phyloP scores from a whole-genome alignment of 1,140 invertebrate genomes.

The Trichonephila clavipes region DNA sequence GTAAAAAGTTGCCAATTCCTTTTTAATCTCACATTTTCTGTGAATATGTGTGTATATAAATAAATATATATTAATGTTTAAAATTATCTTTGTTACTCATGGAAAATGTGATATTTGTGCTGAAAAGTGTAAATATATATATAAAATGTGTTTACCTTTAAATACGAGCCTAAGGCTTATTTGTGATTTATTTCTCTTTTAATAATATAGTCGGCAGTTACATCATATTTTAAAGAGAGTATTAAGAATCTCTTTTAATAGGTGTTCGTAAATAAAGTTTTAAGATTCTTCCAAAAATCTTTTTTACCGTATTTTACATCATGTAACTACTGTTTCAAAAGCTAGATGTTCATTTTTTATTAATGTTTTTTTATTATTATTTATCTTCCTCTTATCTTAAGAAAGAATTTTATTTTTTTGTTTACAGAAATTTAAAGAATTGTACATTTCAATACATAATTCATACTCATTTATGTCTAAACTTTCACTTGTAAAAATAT shows the following conservation, averaged over 20 bases:
- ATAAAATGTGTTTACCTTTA: not conserved
- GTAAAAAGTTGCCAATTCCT: constrained; percentile 10
- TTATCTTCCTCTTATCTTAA: not conserved
- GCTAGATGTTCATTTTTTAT: not conserved
- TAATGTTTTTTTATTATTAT: not conserved
- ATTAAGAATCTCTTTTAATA: not conserved
- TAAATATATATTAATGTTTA: constrained; percentile 22
- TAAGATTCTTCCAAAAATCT: not conserved
- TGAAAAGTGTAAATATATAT: not conserved
- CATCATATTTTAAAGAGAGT: not conserved
- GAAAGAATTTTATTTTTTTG: not conserved
- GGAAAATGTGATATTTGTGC: constrained; percentile 5
- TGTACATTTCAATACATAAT: not conserved
- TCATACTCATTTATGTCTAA: not conserved
- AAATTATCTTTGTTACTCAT: not conserved
- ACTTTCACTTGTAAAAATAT: not conserved
- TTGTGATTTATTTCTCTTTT: not conserved
- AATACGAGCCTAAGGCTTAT: not conserved
- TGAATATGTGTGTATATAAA: constrained; percentile 18
- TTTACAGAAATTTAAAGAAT: not conserved
- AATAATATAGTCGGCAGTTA: not conserved
- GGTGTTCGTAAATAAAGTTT: not conserved
- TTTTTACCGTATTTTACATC: not conserved
- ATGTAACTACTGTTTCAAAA: not conserved
- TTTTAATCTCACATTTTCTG: constrained; percentile 22